phyloP scores from a whole-genome alignment of 2,797 vertebrate species.

The Microtus obscurus region DNA sequence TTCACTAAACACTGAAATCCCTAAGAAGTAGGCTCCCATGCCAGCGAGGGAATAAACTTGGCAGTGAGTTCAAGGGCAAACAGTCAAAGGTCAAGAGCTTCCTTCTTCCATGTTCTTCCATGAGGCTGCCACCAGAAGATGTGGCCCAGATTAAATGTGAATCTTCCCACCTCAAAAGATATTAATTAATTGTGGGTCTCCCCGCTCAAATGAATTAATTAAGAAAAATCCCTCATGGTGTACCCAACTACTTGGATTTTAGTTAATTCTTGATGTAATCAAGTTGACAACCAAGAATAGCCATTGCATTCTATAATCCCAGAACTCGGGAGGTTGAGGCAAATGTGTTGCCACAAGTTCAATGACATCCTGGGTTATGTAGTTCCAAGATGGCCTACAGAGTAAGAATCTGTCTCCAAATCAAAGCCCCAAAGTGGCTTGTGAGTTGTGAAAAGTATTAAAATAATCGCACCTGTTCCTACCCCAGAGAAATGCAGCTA shows the following conservation, averaged over 20 bases:
- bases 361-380: background rate
- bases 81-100: background rate
- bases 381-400: background rate
- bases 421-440: background rate
- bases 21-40: background rate
- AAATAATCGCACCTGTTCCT: background rate
- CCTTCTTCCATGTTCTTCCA: background rate
- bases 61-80: background rate
- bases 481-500: background rate
- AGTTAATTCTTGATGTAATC: background rate
- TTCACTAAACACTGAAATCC: background rate
- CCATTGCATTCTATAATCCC: background rate
- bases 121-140: background rate
- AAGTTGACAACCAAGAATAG: background rate
- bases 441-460: background rate
- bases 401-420: background rate
- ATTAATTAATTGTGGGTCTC: background rate
- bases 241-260: background rate
- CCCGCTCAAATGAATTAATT: background rate
- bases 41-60: background rate
- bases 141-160: background rate
- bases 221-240: background rate
- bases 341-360: background rate
- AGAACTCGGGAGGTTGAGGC: background rate
- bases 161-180: background rate